Evolutionary conservation across 92 coral and sea anemone genomes (phyloP).

Genomic region (Parazoanthus swiftii): DNA sequence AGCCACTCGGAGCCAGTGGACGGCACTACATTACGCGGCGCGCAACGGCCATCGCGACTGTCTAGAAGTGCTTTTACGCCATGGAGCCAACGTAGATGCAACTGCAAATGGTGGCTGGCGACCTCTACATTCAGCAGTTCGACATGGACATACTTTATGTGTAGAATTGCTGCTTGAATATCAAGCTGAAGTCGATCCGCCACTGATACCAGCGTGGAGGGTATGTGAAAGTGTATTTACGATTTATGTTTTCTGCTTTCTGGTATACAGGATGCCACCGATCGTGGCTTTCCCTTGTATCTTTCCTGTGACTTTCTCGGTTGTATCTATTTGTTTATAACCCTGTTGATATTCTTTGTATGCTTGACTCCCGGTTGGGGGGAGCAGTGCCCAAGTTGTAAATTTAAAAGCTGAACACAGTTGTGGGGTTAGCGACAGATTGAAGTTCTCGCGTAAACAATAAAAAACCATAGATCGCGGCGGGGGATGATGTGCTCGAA

Average conservation of each 20-base stretch:
- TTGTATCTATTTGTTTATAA: constrained; percentile 81
- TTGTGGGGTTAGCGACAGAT: constrained; percentile 49
- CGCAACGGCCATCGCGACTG: constrained; percentile 96
- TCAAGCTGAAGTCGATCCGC: constrained; percentile 98
- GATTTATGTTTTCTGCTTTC: constrained; percentile 46
- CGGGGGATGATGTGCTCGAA: constrained; percentile 47
- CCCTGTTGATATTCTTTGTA: constrained; percentile 79
- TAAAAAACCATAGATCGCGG: constrained; percentile 43
- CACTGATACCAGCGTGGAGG: constrained; percentile 71
- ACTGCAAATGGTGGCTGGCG: constrained; percentile 99
- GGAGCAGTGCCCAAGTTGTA: constrained; percentile 69
- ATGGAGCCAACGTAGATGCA: constrained; percentile 97
- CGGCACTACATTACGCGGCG: constrained; percentile 97
- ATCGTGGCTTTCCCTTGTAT: constrained; percentile 43
- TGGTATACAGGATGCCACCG: constrained; percentile 15
- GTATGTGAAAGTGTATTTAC: not conserved
- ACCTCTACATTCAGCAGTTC: constrained; percentile 94
- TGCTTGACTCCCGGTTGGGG: constrained; percentile 82
- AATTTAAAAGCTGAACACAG: constrained; percentile 58
- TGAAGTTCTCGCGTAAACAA: constrained; percentile 45
- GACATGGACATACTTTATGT: constrained; percentile 96
- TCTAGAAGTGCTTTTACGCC: constrained; percentile 92
- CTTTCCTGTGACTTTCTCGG: constrained; percentile 43
- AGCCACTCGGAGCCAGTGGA: constrained; percentile 95
- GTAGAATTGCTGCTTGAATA: constrained; percentile 87